Evolutionary conservation across 2,888 invertebrate genomes (phyloP).

Genomic region (Eristalis intricaria): DNA sequence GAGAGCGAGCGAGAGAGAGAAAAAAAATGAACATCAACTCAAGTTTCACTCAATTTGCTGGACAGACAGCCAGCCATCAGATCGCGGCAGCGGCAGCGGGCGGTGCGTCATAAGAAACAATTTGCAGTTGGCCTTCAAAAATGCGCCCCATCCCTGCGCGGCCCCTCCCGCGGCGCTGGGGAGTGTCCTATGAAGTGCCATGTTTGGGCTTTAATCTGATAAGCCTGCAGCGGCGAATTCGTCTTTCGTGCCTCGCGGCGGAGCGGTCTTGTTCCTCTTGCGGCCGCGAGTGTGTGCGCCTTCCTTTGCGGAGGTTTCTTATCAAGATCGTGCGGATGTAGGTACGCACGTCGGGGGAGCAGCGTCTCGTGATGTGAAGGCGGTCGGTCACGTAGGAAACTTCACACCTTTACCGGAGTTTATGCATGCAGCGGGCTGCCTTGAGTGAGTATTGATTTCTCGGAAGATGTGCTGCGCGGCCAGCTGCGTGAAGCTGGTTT

Average conservation of each 20-base stretch:
- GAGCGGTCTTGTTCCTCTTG: neutral
- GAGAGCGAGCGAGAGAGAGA: neutral
- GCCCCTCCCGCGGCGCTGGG: neutral
- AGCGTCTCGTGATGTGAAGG: constrained; percentile 49
- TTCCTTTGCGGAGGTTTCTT: constrained; percentile 34
- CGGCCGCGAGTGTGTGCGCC: neutral
- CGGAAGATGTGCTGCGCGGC: constrained; percentile 43
- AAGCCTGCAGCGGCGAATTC: constrained; percentile 47
- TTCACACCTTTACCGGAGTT: constrained; percentile 68
- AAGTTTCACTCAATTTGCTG: constrained; percentile 68
- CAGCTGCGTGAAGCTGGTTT: constrained; percentile 19
- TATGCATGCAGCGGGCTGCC: constrained; percentile 51
- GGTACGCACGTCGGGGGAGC: constrained; percentile 33
- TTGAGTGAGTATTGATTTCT: constrained; percentile 68
- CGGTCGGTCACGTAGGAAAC: constrained; percentile 65
- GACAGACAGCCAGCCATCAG: constrained; percentile 46
- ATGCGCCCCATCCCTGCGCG: constrained; percentile 12
- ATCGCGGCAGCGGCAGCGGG: constrained; percentile 2
- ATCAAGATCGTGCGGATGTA: constrained; percentile 60
- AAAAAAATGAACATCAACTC: constrained; percentile 33
- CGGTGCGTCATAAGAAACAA: constrained; percentile 19
- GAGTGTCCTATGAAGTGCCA: constrained; percentile 19
- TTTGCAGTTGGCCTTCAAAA: constrained; percentile 63
- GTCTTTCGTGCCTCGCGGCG: constrained; percentile 47
- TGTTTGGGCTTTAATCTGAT: constrained; percentile 57